A percentile compares a stretch with the other conserved stretches of the same genome.
These are phyloP conservation scores for Cheirogaleus major DNA, from an alignment of 2,797 vertebrate species.

Conservation along the genomic window DNA sequence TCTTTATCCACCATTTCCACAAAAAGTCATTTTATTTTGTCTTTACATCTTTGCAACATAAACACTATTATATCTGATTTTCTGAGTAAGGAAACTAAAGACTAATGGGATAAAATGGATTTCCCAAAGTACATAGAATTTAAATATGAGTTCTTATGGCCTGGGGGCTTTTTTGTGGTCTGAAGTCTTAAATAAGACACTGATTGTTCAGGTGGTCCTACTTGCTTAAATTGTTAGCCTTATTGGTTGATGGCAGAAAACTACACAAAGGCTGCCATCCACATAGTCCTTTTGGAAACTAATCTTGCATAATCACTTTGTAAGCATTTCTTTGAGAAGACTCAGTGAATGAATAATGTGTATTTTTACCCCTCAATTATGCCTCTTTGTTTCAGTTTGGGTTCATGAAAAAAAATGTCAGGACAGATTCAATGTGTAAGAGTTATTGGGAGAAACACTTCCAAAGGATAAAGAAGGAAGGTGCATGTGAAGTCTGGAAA, in stretches of 20 bases:
- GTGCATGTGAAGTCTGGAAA: not conserved
- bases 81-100: not conserved
- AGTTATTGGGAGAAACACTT: not conserved
- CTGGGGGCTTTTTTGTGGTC: not conserved
- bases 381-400: not conserved
- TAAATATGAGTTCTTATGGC: not conserved
- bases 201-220: not conserved
- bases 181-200: not conserved
- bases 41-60: not conserved
- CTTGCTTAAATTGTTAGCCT: not conserved
- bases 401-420: not conserved
- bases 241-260: not conserved
- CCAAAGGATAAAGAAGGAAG: not conserved
- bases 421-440: not conserved
- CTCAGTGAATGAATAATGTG: not conserved
- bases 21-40: constrained; percentile 33
- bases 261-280: not conserved
- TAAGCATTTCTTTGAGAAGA: not conserved
- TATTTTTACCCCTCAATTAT: not conserved
- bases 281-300: not conserved
- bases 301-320: not conserved
- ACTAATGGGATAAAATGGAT: not conserved
- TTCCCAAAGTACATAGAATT: constrained; percentile 6
- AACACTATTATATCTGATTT: not conserved
- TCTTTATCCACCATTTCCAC: not conserved